Evolutionary conservation across 2,113 vertebrate species (phyloP).

Genomic region (Ascaphus truei): DNA sequence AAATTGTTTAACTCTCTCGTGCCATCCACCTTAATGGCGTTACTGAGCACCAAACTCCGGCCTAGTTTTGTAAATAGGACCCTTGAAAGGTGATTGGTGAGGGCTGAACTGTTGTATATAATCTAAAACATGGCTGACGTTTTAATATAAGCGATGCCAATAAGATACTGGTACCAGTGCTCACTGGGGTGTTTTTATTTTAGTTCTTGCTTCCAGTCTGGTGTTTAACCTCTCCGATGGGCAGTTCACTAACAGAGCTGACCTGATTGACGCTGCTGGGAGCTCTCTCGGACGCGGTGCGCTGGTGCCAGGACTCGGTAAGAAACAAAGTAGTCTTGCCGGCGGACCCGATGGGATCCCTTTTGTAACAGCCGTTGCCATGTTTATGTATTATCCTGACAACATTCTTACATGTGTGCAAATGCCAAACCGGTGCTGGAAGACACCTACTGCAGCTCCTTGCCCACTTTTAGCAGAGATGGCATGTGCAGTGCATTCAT

Average conservation of each 20-base stretch:
- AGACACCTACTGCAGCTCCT: neutral
- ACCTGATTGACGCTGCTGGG: constrained; percentile 93
- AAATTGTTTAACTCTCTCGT: no score
- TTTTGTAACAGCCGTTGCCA: neutral
- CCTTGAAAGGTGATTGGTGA: no score
- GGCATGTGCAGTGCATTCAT: no score
- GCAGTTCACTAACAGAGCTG: constrained; percentile 89
- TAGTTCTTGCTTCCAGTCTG: constrained; percentile 91
- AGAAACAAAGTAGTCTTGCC: constrained; percentile 49
- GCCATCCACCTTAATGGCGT: no score
- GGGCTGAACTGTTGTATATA: no score
- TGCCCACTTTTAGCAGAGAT: neutral
- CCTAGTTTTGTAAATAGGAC: no score
- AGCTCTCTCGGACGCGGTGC: constrained; percentile 94
- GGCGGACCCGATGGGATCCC: neutral
- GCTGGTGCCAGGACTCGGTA: constrained; percentile 91
- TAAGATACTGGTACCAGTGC: no score
- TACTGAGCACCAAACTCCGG: no score
- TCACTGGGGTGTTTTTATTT: constrained; percentile 41
- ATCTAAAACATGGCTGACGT: no score
- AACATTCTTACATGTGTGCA: no score
- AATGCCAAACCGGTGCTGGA: neutral
- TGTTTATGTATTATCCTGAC: no score
- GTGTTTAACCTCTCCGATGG: constrained; percentile 91
- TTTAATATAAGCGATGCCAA: no score